These are phyloP conservation scores for Spatulosminthurus flaviceps DNA, from an alignment of 2,888 invertebrate species.

Conservation along the genomic window DNA sequence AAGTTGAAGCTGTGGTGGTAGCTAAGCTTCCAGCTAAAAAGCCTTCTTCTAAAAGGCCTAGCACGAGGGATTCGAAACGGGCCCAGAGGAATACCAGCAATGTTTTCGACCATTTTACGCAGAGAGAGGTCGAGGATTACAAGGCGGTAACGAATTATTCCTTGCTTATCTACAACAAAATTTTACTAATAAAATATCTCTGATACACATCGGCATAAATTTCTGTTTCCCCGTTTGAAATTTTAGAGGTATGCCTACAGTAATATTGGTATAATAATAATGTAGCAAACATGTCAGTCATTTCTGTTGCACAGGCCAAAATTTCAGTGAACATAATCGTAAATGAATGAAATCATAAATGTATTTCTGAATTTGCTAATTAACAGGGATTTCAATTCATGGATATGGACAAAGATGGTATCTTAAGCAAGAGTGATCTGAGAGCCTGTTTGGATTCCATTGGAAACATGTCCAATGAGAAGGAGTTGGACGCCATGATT, in stretches of 20 bases:
- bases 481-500: conserved; percentile 65
- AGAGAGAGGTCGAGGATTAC: conserved; percentile 66
- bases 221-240: too few species aligned
- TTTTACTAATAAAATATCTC: too few species aligned
- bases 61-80: conserved; percentile 49
- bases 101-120: conserved; percentile 66
- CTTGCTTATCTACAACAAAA: too few species aligned
- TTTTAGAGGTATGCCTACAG: too few species aligned
- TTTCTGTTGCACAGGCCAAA: too few species aligned
- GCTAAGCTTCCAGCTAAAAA: not conserved
- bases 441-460: conserved; percentile 65
- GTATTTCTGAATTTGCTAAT: conserved; percentile 11
- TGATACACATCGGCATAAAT: too few species aligned
- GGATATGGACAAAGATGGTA: conserved; percentile 66
- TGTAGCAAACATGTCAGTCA: too few species aligned
- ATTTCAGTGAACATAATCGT: too few species aligned
- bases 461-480: conserved; percentile 65
- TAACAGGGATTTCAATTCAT: conserved; percentile 65
- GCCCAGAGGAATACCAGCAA: conserved; percentile 65
- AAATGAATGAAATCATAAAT: too few species aligned
- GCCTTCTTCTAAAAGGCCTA: conserved; percentile 37
- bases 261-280: too few species aligned
- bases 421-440: conserved; percentile 64
- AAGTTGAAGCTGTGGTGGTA: not conserved
- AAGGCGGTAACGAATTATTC: conserved; percentile 63